These are phyloP conservation scores for Hanleya hanleyi DNA, from an alignment of 2,888 invertebrate species.

Conservation along the genomic window DNA sequence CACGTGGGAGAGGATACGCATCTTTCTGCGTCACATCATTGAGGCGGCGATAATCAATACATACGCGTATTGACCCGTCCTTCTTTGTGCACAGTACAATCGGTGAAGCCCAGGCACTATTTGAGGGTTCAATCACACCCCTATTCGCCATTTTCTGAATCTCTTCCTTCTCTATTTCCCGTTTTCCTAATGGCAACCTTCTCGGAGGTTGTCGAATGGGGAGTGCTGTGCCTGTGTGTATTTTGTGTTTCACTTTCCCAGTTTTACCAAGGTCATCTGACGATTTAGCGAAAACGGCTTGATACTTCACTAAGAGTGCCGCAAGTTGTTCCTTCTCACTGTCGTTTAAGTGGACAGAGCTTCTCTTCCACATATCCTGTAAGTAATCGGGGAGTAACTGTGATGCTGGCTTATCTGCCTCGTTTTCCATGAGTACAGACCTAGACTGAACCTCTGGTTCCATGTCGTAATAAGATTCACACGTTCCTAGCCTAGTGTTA, in stretches of 20 bases:
- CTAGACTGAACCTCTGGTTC: not conserved
- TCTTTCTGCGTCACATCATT: too few relatives aligned
- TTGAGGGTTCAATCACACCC: not conserved
- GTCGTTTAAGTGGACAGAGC: not conserved
- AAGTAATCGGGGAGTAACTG: not conserved
- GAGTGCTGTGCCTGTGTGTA: not conserved
- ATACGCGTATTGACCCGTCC: too few relatives aligned
- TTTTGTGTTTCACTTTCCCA: not conserved
- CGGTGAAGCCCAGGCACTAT: not conserved
- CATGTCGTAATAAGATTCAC: too few relatives aligned
- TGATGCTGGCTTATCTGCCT: not conserved
- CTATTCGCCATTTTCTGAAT: not conserved
- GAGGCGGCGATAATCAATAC: too few relatives aligned
- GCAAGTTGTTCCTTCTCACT: not conserved
- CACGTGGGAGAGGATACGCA: too few relatives aligned
- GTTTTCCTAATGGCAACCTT: not conserved
- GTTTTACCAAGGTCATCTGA: not conserved
- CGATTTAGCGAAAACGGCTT: too few relatives aligned
- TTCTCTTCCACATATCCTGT: not conserved
- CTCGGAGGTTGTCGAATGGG: not conserved
- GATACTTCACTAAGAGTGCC: not conserved
- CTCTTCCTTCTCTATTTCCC: not conserved
- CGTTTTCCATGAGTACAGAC: not conserved
- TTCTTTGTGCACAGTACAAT: not conserved
- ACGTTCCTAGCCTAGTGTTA: too few relatives aligned